Conservation (phyloP, 2,797 vertebrate species). For the Sebastes trivittatus region DNA sequence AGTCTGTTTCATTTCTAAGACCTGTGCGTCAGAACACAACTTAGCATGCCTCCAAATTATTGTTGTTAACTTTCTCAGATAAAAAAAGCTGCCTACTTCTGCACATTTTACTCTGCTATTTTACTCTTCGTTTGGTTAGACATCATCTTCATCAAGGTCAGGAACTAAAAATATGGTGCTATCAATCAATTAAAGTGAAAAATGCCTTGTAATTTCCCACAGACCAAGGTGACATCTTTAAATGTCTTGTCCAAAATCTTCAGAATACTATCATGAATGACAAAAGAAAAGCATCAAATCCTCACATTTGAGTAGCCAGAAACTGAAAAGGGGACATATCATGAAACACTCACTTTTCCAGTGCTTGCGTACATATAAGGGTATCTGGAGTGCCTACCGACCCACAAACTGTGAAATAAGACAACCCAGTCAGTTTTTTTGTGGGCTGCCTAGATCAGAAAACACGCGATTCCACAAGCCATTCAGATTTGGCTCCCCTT, state of each 20-base stretch:
- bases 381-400: too few species aligned
- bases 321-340: too few species aligned
- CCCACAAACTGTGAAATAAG: too few species aligned
- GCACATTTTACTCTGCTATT: background rate
- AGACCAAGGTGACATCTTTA: background rate
- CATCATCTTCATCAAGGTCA: background rate
- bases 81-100: background rate
- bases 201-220: background rate
- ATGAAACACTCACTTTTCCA: too few species aligned
- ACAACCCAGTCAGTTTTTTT: too few species aligned
- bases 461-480: too few species aligned
- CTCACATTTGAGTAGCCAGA: too few species aligned
- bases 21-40: too few species aligned
- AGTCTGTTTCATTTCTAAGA: too few species aligned
- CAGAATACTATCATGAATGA: background rate
- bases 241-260: background rate
- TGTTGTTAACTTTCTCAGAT: background rate
- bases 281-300: background rate
- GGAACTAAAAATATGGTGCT: background rate
- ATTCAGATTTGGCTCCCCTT: too few species aligned
- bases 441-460: too few species aligned
- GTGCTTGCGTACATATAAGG: too few species aligned
- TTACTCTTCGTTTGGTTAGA: background rate
- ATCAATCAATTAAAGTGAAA: background rate
- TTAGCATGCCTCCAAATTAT: background rate